Base-by-base conservation (phyloP, 2,888 invertebrate species). In the Endomychus coccineus region DNA sequence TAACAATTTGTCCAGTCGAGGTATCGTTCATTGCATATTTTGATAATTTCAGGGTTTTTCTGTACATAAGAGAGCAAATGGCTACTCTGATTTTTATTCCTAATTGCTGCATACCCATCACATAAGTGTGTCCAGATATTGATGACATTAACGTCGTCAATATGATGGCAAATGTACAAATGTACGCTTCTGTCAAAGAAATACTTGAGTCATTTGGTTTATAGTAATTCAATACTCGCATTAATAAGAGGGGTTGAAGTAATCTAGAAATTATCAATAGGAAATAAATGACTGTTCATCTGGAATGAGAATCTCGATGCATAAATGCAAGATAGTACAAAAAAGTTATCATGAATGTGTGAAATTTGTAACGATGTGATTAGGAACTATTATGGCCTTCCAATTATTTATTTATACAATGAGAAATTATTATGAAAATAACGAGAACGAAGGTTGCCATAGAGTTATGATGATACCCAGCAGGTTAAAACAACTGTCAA, bases 41-140 rank as follows among this genome's bases (percentile, higher is more conserved):
- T 34, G 84, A 85, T 22, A 90, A 66, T 42, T 71, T 67, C 5
- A 45, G 21, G 7, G 41, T 33, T 51, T 92, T 92, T 61, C 88
- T 75, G 61, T 87, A 90, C 39, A 91, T 76, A 16, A 90, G 69
- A 0, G 85, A 80, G 55, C 87, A 86, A 55, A 83, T 80, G 0
- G 86, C 85, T 1, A 90, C 76, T n/a, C 90, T 70, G 58, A 87
- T 75, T 64, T 84, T 79, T 85, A 89, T 85, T 32, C 91, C 66
- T 6, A 83, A 75, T 54, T 86, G 82, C 31, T 84, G 71, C 11
- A 85, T 77, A n/a, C 80, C 82, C 72, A 91, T 78, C 79, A 92
- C 88, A 59, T 87, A 90, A 0, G 87, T 87, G 66, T 96, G 64
- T 11, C 42, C 47, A 3, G 57, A 42, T 3, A 90, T 70, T 11